phyloP scores from a whole-genome alignment of 2,888 invertebrate genomes.

The Phasia obesa region DNA sequence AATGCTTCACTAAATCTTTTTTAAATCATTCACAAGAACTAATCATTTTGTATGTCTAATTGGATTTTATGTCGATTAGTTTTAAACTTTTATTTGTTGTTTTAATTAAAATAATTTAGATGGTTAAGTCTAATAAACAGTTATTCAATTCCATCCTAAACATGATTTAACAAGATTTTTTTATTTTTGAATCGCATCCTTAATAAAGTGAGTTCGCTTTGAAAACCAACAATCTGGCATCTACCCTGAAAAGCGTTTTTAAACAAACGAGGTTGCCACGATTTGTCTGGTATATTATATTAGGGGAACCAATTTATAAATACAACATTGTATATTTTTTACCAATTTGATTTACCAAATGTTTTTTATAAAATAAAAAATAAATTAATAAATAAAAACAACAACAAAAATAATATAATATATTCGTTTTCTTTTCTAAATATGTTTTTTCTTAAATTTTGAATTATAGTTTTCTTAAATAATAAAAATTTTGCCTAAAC shows the following conservation, averaged over 20 bases:
- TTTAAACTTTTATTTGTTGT: no score
- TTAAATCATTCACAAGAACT: no score
- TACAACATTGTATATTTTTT: constrained; percentile 25
- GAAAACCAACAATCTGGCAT: constrained; percentile 1
- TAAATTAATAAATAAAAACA: constrained; percentile 11
- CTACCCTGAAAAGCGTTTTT: not conserved
- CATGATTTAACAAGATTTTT: no score
- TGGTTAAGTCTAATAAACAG: no score
- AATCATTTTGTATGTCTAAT: no score
- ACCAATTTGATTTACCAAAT: constrained; percentile 11
- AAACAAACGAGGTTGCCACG: not conserved
- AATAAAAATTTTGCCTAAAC: constrained; percentile 73
- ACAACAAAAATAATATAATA: constrained; percentile 23
- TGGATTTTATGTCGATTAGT: no score
- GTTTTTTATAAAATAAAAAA: constrained; percentile 1
- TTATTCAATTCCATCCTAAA: no score
- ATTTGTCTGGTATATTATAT: not conserved
- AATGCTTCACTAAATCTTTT: no score
- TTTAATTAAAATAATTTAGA: no score
- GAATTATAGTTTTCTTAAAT: constrained; percentile 71
- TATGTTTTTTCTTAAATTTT: constrained; percentile 61
- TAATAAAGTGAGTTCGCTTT: not conserved
- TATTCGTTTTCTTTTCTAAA: constrained; percentile 48
- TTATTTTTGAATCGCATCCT: no score
- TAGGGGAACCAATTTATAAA: not conserved